These are phyloP conservation scores for Pyrocephalus nanus DNA, from an alignment of 2,797 vertebrate genomes.

Conservation along the genomic window DNA sequence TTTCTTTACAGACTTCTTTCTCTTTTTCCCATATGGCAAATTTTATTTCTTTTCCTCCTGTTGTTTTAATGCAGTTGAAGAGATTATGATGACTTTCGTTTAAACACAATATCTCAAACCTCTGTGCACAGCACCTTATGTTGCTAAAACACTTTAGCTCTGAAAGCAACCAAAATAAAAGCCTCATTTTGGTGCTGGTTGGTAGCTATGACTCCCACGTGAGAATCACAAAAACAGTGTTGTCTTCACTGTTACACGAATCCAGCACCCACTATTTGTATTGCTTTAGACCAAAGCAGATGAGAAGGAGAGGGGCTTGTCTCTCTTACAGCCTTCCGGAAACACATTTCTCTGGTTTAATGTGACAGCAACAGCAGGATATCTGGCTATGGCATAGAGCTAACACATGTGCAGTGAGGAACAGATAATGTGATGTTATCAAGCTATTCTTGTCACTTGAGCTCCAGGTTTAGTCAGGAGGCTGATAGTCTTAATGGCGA, in stretches of 20 bases:
- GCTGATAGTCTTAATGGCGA: not conserved
- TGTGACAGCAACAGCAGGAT: not conserved
- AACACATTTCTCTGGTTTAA: not conserved
- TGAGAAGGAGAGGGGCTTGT: not conserved
- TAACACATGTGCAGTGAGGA: not conserved
- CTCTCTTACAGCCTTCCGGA: not conserved
- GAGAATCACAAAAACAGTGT: not conserved
- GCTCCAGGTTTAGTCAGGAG: not conserved
- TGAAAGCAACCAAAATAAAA: not conserved
- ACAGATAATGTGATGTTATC: not conserved
- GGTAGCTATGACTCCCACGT: not conserved
- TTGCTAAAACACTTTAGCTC: not conserved
- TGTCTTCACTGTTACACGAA: not conserved
- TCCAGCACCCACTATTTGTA: not conserved
- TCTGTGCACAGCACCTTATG: not conserved
- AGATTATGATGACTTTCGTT: not conserved
- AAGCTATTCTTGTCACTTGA: not conserved
- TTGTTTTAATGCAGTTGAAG: conserved; percentile 17
- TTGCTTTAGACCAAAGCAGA: not conserved
- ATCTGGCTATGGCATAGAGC: not conserved
- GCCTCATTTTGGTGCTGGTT: not conserved
- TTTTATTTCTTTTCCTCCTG: not conserved
- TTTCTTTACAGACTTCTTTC: not conserved
- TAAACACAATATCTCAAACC: not conserved
- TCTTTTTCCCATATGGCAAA: not conserved